These are phyloP conservation scores for Solenopsis invicta DNA, from an alignment of 1,140 invertebrate genomes.

Conservation along the genomic window DNA sequence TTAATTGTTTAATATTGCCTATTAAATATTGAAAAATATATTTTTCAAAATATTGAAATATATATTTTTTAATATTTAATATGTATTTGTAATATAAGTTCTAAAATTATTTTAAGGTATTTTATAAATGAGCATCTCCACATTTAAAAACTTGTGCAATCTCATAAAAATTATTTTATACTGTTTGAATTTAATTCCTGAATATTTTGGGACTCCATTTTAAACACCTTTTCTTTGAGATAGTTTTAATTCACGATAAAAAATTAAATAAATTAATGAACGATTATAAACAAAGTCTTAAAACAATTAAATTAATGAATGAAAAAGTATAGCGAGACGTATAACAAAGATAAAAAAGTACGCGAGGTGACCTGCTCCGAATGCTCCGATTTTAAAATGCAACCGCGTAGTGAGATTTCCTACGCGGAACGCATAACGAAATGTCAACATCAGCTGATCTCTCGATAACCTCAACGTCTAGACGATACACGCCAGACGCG, in stretches of 20 bases:
- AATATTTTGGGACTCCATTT: background rate
- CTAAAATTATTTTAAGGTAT: background rate
- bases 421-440: background rate
- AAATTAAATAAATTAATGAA: background rate
- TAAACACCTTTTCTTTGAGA: background rate
- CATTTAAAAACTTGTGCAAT: background rate
- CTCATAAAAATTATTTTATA: background rate
- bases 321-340: background rate
- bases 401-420: background rate
- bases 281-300: background rate
- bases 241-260: background rate
- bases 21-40: background rate
- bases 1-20: too few relatives aligned
- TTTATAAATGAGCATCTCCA: background rate
- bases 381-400: background rate
- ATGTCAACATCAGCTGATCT: slow-evolving; percentile 37
- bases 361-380: background rate
- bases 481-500: background rate
- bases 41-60: background rate
- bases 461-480: slow-evolving; percentile 52
- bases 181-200: background rate
- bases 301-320: background rate
- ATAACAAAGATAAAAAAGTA: background rate
- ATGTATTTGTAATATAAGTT: background rate
- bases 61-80: background rate